A percentile compares a stretch with the other conserved stretches of the same genome.
Conservation (phyloP, 2,888 invertebrate genomes). For the Emmelina monodactyla region DNA sequence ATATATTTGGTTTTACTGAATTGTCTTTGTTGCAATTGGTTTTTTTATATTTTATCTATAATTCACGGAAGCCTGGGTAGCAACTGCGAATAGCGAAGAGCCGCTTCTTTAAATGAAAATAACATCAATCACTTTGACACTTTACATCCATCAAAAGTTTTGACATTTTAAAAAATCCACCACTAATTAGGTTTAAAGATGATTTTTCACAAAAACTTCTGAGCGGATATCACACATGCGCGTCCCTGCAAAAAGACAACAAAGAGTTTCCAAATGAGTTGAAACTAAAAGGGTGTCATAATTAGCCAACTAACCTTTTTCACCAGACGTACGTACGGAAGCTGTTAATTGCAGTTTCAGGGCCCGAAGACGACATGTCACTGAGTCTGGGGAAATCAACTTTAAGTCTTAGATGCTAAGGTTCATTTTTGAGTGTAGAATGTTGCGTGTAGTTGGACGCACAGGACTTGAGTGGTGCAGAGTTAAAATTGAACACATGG, state of each 20-base stretch:
- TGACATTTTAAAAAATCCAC: too few species aligned
- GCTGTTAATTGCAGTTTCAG: conserved; percentile 33
- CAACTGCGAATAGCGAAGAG: too few species aligned
- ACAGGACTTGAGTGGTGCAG: conserved; percentile 19
- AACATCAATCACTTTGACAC: too few species aligned
- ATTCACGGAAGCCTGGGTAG: too few species aligned
- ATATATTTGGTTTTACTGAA: too few species aligned
- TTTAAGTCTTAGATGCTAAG: conserved; percentile 16
- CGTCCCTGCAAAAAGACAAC: conserved; percentile 3
- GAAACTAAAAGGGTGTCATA: conserved; percentile 28
- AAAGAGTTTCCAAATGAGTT: conserved; percentile 17
- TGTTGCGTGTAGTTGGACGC: conserved; percentile 4
- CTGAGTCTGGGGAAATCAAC: conserved; percentile 8
- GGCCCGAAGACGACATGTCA: conserved; percentile 17
- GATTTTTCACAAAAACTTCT: too few species aligned
- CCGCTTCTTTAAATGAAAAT: too few species aligned
- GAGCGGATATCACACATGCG: too few species aligned
- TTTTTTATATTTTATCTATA: too few species aligned
- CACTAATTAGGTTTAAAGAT: too few species aligned
- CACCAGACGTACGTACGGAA: conserved; percentile 27
- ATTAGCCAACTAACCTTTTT: conserved; percentile 32
- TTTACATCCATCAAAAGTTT: too few species aligned
- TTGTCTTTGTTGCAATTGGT: too few species aligned
- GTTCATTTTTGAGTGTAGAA: conserved; percentile 16
- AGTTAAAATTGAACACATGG: conserved; percentile 38